Conservation (phyloP, 2,888 invertebrate genomes). For the Conus canariensis region DNA sequence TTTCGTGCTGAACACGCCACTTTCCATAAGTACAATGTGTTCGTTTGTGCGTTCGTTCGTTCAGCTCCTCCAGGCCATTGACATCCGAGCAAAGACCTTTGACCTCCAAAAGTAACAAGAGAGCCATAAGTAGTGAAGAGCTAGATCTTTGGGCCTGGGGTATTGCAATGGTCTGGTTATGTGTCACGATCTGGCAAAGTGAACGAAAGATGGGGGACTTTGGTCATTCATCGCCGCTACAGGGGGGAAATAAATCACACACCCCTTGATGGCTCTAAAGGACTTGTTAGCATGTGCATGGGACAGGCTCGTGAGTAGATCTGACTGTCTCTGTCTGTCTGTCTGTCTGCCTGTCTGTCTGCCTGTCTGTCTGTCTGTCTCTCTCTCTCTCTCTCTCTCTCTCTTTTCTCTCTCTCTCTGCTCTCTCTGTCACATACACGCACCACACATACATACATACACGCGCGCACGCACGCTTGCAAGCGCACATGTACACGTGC, state of each 20-base stretch:
- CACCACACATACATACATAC: not conserved
- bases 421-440: too few species aligned
- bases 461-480: not conserved
- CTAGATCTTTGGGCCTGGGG: too few species aligned
- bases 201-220: too few species aligned
- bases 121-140: too few species aligned
- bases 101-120: too few species aligned
- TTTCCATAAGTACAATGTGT: not conserved
- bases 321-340: not conserved
- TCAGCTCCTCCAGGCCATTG: too few species aligned
- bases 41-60: not conserved
- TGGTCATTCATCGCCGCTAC: too few species aligned
- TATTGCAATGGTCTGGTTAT: not conserved
- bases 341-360: not conserved
- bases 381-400: not conserved
- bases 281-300: too few species aligned
- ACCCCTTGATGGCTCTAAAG: too few species aligned
- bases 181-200: not conserved
- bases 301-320: too few species aligned
- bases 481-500: not conserved
- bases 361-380: not conserved
- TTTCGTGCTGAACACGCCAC: not conserved
- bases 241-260: too few species aligned
- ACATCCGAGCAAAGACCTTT: too few species aligned
- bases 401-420: not conserved